phyloP scores from a whole-genome alignment of 2,888 invertebrate genomes.

The Orgyia antiqua region DNA sequence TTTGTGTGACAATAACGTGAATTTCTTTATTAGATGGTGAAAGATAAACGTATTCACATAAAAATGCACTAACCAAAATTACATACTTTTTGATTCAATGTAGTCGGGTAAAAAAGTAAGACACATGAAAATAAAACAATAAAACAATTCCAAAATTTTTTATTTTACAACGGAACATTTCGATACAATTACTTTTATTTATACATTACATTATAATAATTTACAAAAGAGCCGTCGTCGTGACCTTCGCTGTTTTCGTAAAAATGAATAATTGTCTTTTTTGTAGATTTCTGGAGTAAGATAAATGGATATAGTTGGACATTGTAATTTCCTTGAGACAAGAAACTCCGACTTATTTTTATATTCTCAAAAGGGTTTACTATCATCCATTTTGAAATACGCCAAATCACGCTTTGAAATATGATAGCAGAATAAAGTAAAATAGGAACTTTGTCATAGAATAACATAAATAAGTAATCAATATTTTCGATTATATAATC shows the following conservation, averaged over 20 bases:
- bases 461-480: too few relatives aligned
- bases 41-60: too few relatives aligned
- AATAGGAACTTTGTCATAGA: too few relatives aligned
- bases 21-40: too few relatives aligned
- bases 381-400: conserved; percentile 23
- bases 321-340: conserved; percentile 22
- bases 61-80: too few relatives aligned
- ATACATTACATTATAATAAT: conserved; percentile 30
- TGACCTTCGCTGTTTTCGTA: conserved; percentile 9
- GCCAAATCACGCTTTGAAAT: conserved; percentile 26
- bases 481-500: too few relatives aligned
- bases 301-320: conserved; percentile 11
- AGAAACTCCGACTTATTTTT: conserved; percentile 23
- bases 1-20: too few relatives aligned
- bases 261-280: conserved; percentile 2
- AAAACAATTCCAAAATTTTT: conserved; percentile 38
- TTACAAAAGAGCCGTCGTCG: conserved; percentile 24
- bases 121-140: conserved; percentile 13
- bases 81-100: too few relatives aligned
- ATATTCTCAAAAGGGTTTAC: conserved; percentile 21
- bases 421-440: conserved; percentile 13
- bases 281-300: neutral
- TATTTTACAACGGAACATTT: conserved; percentile 57
- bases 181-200: conserved; percentile 39
- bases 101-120: neutral